These are phyloP conservation scores for Phocides pigmalion DNA, from an alignment of 1,140 invertebrate species.

Conservation along the genomic window DNA sequence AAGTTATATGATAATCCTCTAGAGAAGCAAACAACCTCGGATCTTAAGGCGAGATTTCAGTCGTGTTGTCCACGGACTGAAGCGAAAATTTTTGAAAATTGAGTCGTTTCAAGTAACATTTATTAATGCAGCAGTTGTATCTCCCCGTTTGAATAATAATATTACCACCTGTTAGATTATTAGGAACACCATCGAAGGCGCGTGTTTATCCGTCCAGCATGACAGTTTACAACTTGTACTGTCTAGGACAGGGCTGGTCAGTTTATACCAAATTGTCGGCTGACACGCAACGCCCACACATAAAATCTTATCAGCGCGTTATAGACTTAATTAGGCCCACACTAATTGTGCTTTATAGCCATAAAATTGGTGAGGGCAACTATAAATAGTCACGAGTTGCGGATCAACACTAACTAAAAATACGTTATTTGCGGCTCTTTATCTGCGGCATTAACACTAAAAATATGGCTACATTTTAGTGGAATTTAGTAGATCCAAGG, in stretches of 20 bases:
- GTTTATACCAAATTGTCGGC: conserved; percentile 53
- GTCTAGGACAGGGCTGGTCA: conserved; percentile 30
- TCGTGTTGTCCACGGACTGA: too few species aligned
- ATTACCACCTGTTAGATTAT: conserved; percentile 15
- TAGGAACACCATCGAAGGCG: background rate
- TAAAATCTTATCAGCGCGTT: conserved; percentile 64
- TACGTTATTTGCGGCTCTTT: too few species aligned
- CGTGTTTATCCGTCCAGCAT: conserved; percentile 8
- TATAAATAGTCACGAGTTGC: conserved; percentile 36
- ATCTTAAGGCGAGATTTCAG: too few species aligned
- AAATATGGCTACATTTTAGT: too few species aligned
- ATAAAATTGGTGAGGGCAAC: conserved; percentile 40
- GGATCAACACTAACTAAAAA: conserved; percentile 4
- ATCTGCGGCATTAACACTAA: too few species aligned
- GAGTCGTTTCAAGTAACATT: too few species aligned
- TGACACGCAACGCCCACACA: conserved; percentile 61
- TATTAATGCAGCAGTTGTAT: too few species aligned
- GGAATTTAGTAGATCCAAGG: too few species aligned
- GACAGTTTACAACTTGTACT: conserved; percentile 32
- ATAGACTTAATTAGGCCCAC: conserved; percentile 66
- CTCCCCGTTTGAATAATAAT: too few species aligned
- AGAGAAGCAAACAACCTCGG: too few species aligned
- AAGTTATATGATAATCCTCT: too few species aligned
- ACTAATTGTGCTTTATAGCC: conserved; percentile 68
- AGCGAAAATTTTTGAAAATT: too few species aligned